Base-by-base conservation (phyloP, 2,888 invertebrate species). In the Phymatocera aterrima region DNA sequence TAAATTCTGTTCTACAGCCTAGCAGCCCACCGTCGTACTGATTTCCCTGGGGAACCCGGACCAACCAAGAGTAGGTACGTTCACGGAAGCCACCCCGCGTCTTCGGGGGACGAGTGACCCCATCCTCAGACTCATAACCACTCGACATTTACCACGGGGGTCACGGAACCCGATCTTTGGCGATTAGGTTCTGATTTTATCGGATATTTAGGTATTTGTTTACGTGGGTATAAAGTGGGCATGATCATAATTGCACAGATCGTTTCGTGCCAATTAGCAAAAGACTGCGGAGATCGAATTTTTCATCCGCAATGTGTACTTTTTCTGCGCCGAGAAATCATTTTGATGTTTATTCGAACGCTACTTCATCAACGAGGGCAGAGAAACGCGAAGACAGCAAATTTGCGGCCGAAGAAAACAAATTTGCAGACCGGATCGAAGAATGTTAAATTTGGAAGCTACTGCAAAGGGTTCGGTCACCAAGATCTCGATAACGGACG, bases 1-100 rank as follows among this genome's bases (percentile, higher is more conserved):
- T 51, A 51, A 51, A 72, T 72, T 72, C 21, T 72, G 72, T 51
- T 72, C 72, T 72, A 72, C 34, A 51, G 48, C 31, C 48, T 48
- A 48, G 31, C 12, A 5, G 46, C 84, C 82, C 83, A 85, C n/a
- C 87, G 87, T 88, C 87, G 87, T 84, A 79, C 84, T 89, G 89
- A 89, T 89, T 89, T 89, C 89, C 89, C 89, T 80, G 74, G 89
- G 86, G 89, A 85, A 83, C 86, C 79, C 78, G 83, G 80, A 18
- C 51, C 60, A 82, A 24, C 31, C 68, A 28, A 15, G 24, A 68
- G 68, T 46, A 46, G 15, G 28, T 10, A 12, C 51, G 61, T 24
- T 64, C 68, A 68, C 68, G 46, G 68, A 68, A 43, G 68, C 68
- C 72, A 72, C n/a, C 48, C 72, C 15, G 34, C 72, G 68, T 68